These are phyloP conservation scores for Intellagama lesueurii DNA, from an alignment of 2,797 vertebrate species.

Conservation along the genomic window DNA sequence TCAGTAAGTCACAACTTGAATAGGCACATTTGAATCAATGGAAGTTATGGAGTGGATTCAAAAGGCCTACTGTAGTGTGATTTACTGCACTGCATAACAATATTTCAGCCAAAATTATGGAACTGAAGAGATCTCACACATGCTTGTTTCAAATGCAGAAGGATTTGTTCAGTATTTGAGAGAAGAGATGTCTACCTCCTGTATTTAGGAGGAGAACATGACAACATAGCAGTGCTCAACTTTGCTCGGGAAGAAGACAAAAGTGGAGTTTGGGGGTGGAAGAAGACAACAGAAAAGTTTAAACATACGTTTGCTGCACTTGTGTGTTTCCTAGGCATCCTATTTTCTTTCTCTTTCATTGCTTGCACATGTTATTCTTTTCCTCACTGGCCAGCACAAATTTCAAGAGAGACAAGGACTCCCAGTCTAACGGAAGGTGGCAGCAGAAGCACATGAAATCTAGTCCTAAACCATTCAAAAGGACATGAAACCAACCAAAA, in stretches of 20 bases:
- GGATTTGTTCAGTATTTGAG: background rate
- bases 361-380: too few relatives aligned
- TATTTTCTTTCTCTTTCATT: too few relatives aligned
- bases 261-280: too few relatives aligned
- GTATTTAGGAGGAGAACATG: background rate
- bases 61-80: too few relatives aligned
- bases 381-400: background rate
- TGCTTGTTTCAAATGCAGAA: background rate
- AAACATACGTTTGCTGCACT: background rate
- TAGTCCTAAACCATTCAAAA: accelerated
- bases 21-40: too few relatives aligned
- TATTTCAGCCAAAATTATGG: too few relatives aligned
- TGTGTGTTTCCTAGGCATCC: too few relatives aligned
- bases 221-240: background rate
- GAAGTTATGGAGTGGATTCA: too few relatives aligned
- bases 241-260: background rate
- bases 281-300: background rate
- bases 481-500: background rate
- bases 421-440: slow-evolving; percentile 63
- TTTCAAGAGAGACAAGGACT: background rate
- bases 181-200: background rate
- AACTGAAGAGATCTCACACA: background rate
- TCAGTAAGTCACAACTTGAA: too few relatives aligned
- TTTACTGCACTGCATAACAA: too few relatives aligned
- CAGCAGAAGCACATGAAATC: slow-evolving; percentile 51